These are phyloP conservation scores for Mionectes olivaceus DNA, from an alignment of 2,797 vertebrate genomes.

Conservation along the genomic window DNA sequence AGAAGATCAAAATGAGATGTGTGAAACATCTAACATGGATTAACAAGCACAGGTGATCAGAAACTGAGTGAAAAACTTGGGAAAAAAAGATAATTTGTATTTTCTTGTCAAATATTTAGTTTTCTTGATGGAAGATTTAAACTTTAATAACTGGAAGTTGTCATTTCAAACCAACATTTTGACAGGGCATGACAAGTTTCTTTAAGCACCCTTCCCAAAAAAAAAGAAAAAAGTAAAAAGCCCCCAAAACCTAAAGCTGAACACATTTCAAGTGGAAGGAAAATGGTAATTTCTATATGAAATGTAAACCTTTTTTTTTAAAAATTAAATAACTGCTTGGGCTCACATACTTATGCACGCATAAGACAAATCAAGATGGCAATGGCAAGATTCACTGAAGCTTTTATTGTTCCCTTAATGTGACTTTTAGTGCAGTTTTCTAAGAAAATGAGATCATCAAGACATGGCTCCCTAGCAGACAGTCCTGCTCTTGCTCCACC, in stretches of 20 bases:
- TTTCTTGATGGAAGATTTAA: conserved; percentile 1
- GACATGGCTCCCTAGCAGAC: background rate
- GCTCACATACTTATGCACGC: background rate
- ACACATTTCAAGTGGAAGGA: background rate
- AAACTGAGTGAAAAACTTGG: background rate
- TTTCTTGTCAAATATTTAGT: background rate
- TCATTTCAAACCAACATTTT: conserved; percentile 21
- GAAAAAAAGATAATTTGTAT: background rate
- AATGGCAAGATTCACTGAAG: background rate
- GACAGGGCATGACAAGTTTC: background rate
- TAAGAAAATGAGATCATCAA: background rate
- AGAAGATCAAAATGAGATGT: conserved; percentile 3
- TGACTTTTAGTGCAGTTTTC: background rate
- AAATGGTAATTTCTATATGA: background rate
- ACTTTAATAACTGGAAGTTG: background rate
- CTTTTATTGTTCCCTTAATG: background rate
- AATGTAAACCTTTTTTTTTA: background rate
- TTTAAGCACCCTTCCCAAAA: background rate
- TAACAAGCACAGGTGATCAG: background rate
- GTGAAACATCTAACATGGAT: background rate
- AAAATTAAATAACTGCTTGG: background rate
- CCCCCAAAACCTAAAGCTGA: background rate
- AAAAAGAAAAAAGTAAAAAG: background rate
- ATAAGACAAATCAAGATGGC: background rate
- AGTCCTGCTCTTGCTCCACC: background rate